phyloP scores from a whole-genome alignment of 2,888 invertebrate species.

The Ariolimax columbianus region DNA sequence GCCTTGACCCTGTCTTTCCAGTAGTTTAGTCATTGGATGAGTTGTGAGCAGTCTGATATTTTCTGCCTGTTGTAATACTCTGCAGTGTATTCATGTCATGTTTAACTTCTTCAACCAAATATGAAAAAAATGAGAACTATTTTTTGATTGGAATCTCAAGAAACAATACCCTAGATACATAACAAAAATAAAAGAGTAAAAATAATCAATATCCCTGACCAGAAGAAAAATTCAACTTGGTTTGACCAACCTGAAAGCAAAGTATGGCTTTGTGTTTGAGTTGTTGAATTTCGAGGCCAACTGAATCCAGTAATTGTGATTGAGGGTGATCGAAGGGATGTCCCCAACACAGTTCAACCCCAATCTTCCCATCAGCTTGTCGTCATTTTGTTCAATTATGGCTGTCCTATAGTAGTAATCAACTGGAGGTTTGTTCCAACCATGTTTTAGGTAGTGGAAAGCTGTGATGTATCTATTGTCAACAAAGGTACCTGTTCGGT shows the following conservation, averaged over 20 bases:
- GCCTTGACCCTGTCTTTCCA: too few relatives aligned
- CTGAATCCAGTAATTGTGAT: constrained; percentile 26
- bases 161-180: too few relatives aligned
- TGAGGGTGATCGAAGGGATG: not conserved
- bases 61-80: too few relatives aligned
- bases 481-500: constrained; percentile 5
- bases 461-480: constrained; percentile 10
- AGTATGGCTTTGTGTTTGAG: constrained; percentile 28
- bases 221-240: too few relatives aligned
- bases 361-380: not conserved
- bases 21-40: too few relatives aligned
- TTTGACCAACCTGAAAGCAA: constrained; percentile 37
- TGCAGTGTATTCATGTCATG: too few relatives aligned
- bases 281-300: constrained; percentile 27
- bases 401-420: constrained; percentile 30
- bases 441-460: constrained; percentile 27
- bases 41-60: too few relatives aligned
- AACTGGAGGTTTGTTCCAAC: constrained; percentile 27
- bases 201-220: too few relatives aligned
- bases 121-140: too few relatives aligned
- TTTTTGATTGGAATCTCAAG: too few relatives aligned
- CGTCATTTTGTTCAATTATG: not conserved
- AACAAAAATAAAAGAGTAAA: too few relatives aligned
- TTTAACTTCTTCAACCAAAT: too few relatives aligned
- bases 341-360: constrained; percentile 26